Evolutionary conservation across 2,113 vertebrate genomes (phyloP), one percentile per base, ranked within the genome.

Genomic region (Riparia riparia): DNA sequence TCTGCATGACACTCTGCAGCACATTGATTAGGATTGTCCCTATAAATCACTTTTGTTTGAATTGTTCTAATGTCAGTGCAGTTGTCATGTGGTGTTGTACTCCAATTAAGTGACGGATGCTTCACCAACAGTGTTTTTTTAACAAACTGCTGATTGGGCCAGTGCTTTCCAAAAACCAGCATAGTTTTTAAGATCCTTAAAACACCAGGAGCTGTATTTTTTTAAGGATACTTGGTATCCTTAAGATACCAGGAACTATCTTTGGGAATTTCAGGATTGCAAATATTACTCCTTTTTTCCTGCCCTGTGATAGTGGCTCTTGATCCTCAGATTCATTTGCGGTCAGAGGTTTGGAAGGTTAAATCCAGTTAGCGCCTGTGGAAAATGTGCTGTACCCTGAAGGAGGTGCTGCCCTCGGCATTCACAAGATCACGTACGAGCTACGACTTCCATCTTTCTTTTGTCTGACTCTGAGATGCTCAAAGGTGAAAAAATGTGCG

Each of bases 381-480:
- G 68, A 54, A 90, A 81, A 58, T 0, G 28, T 69, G 13, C 22
- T 44, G 57, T 26, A 10, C 8, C 1, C n/a, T 29, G 44, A 58
- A 66, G 34, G 58, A 66, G 14, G 49, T 17, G 29, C 45, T 57
- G 11, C 72, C 31, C 13, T 49, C 49, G 57, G 12, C 4, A 14
- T 44, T 81, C 39, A 51, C 15, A 37, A n/a, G 58, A 44, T 70
- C 51, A 16, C 0, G 0, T 10, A 21, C 0, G 2, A 78, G 14
- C 22, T 12, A 41, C 2, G 5, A 19, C 60, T 56, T 74, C 42
- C 10, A 13, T 29, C 51, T 72, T 79, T 68, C 2, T 4, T 92
- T 93, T 90, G 22, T 42, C 32, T 66, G 11, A 21, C 60, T 83
- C 17, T 65, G 64, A 53, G 53, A 6, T 61, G 54, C 56, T 90